A percentile compares a stretch with the other conserved stretches of the same genome.
Conservation (phyloP, 2,113 vertebrate species). For the Corythaeola cristata region DNA sequence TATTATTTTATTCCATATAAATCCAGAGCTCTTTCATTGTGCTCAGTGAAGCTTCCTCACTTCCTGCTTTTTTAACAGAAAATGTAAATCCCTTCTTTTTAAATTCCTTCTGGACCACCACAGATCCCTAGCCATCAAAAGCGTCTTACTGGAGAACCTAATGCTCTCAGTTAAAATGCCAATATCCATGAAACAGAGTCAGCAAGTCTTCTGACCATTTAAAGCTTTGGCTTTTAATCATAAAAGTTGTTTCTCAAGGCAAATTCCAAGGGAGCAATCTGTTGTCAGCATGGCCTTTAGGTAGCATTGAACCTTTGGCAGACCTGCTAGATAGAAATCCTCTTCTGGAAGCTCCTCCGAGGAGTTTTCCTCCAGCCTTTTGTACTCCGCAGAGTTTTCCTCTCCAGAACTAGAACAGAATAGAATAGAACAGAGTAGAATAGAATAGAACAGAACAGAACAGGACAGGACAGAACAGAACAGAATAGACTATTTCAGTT, state of each 20-base stretch:
- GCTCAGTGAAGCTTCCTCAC: conserved; percentile 21
- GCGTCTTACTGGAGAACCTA: neutral
- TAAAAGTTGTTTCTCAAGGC: neutral
- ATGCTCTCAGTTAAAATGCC: neutral
- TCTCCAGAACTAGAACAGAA: neutral
- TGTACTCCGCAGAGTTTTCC: neutral
- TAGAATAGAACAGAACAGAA: too few species aligned
- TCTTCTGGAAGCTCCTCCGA: neutral
- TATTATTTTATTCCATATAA: conserved; percentile 52
- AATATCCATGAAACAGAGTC: neutral
- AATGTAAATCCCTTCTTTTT: conserved; percentile 15
- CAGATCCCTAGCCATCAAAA: neutral
- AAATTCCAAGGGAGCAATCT: neutral
- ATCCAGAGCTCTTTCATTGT: conserved; percentile 9
- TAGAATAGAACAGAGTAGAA: too few species aligned
- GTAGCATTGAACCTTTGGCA: neutral
- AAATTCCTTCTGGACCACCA: conserved; percentile 1
- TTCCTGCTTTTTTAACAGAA: neutral
- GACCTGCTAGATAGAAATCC: neutral
- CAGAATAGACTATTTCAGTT: too few species aligned
- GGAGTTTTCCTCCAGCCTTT: neutral
- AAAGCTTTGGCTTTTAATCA: neutral
- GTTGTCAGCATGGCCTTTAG: neutral
- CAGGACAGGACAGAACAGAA: too few species aligned
- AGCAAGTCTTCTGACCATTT: neutral